Conservation (phyloP, 2,113 vertebrate species). For the Cynoglossus semilaevis region DNA sequence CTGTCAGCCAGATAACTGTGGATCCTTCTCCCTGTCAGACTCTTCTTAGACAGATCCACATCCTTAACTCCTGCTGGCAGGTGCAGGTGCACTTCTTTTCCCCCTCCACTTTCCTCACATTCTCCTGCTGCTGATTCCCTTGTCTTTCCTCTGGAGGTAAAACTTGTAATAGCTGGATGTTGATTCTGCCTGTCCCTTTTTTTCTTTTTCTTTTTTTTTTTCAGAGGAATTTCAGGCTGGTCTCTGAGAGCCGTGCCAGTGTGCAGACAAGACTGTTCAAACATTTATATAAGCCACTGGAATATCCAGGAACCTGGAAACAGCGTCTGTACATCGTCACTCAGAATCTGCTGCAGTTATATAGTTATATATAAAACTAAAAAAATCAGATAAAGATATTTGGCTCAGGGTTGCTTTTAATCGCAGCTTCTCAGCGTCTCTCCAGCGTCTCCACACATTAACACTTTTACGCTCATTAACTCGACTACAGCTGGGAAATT, state of each 20-base stretch:
- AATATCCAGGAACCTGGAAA: conserved; percentile 32
- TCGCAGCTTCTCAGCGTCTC: neutral
- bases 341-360: conserved; percentile 42
- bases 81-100: too few relatives aligned
- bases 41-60: too few relatives aligned
- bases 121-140: neutral
- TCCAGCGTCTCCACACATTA: neutral
- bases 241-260: conserved; percentile 23
- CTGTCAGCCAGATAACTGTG: too few relatives aligned
- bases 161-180: conserved; percentile 14
- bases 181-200: conserved; percentile 5
- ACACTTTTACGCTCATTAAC: conserved; percentile 6
- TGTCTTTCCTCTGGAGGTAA: conserved; percentile 1
- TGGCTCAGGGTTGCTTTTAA: conserved; percentile 20
- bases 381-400: conserved; percentile 10
- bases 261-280: conserved; percentile 54
- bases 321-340: conserved; percentile 8
- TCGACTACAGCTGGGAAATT: conserved; percentile 1
- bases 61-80: too few relatives aligned
- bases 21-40: too few relatives aligned
- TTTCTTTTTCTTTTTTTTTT: too few relatives aligned
- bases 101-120: conserved; percentile 3
- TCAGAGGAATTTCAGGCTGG: conserved; percentile 26
- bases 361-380: too few relatives aligned
- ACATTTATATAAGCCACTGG: conserved; percentile 56